These are phyloP conservation scores for Myopa tessellatipennis DNA, from an alignment of 2,888 invertebrate species.

Conservation along the genomic window DNA sequence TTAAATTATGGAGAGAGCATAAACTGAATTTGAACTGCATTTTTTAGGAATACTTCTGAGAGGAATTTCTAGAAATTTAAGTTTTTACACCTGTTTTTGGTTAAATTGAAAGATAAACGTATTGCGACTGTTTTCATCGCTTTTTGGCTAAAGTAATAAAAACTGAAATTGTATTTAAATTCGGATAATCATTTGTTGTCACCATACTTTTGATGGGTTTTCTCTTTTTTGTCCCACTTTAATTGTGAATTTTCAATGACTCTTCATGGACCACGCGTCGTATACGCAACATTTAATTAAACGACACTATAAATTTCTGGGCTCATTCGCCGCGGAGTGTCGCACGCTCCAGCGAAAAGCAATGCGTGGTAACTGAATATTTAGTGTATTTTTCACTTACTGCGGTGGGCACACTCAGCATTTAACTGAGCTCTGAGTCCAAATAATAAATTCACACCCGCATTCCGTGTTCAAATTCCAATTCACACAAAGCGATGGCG, in stretches of 20 bases:
- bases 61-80: too few relatives aligned
- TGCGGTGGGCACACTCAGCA: background rate
- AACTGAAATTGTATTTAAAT: too few relatives aligned
- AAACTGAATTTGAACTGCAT: too few relatives aligned
- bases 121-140: too few relatives aligned
- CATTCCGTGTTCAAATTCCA: background rate
- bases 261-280: background rate
- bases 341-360: background rate
- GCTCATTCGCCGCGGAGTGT: background rate
- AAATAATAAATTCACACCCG: constrained; percentile 26
- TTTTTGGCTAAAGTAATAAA: too few relatives aligned
- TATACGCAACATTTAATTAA: constrained; percentile 17
- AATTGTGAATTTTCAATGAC: background rate
- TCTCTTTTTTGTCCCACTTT: background rate
- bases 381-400: background rate
- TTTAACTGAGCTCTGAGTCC: background rate
- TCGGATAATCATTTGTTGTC: too few relatives aligned
- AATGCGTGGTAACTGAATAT: background rate
- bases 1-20: too few relatives aligned
- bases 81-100: too few relatives aligned
- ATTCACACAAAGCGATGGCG: constrained; percentile 15
- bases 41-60: too few relatives aligned
- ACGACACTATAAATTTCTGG: background rate
- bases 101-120: too few relatives aligned
- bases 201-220: too few relatives aligned